Conservation (phyloP, 2,888 invertebrate genomes). For the Lasioglossum figueresi region DNA sequence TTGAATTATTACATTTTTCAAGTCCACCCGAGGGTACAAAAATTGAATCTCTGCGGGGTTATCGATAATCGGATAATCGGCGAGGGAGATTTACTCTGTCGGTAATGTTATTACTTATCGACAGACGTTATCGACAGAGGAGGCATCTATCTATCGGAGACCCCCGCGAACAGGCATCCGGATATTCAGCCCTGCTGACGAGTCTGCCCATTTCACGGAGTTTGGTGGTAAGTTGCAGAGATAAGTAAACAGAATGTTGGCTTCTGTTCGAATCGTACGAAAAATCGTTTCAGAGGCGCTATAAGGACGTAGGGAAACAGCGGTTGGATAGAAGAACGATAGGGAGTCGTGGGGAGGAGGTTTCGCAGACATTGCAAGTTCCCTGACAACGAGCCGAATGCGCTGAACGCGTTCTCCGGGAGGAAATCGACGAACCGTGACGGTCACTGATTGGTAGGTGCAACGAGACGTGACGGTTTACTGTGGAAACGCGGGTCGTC, state of each 20-base stretch:
- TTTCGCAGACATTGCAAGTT: conserved; percentile 46
- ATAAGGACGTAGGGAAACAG: neutral
- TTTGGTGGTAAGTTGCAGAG: neutral
- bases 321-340: neutral
- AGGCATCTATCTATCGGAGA: neutral
- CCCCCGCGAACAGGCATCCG: neutral
- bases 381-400: conserved; percentile 23
- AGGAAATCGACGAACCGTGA: conserved; percentile 49
- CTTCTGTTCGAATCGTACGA: neutral
- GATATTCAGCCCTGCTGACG: neutral
- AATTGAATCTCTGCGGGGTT: neutral
- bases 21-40: neutral
- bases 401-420: conserved; percentile 36
- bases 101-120: neutral
- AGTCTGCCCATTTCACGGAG: neutral
- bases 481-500: neutral
- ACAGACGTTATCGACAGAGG: neutral
- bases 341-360: neutral
- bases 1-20: neutral
- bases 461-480: conserved; percentile 47
- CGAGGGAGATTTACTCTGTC: neutral
- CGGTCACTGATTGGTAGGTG: conserved; percentile 53
- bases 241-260: neutral
- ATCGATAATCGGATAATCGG: neutral
- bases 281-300: neutral